Evolutionary conservation across 2,113 vertebrate species (phyloP).

Genomic region (Arvicanthis niloticus): DNA sequence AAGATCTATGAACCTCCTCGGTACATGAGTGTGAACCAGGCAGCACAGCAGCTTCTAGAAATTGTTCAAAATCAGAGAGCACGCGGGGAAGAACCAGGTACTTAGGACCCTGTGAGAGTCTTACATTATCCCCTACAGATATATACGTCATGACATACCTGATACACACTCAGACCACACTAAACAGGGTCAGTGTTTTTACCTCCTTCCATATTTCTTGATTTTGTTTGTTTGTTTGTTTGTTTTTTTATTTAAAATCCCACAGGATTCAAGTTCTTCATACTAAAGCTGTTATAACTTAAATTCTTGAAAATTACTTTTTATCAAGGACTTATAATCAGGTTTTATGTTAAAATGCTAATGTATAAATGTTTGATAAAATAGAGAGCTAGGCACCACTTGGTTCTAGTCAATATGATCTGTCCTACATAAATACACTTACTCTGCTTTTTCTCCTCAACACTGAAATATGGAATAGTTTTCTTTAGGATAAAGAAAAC

Average conservation of each 20-base stretch:
- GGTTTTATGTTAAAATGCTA: conserved; percentile 29
- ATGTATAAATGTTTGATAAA: conserved; percentile 40
- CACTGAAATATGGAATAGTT: not conserved
- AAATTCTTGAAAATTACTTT: conserved; percentile 1
- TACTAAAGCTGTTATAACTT: not conserved
- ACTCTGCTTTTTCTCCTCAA: conserved; percentile 2
- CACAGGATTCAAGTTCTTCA: not conserved
- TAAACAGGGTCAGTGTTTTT: not conserved
- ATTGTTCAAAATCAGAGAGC: conserved; percentile 90
- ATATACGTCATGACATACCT: not conserved
- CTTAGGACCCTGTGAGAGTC: conserved; percentile 7
- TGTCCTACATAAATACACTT: not conserved
- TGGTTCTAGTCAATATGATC: not conserved
- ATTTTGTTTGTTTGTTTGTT: not conserved
- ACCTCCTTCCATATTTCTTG: not conserved
- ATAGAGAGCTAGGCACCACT: conserved; percentile 30
- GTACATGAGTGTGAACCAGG: conserved; percentile 95
- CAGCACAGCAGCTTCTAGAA: conserved; percentile 94
- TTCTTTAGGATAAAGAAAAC: conserved; percentile 53
- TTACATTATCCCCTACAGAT: not conserved
- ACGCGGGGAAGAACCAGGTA: conserved; percentile 91
- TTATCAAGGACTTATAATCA: not conserved
- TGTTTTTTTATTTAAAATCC: conserved; percentile 25
- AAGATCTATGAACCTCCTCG: conserved; percentile 96
- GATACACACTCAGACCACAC: too few relatives aligned